Conservation (phyloP, 2,888 invertebrate genomes). For the Drosophila heteroneura region DNA sequence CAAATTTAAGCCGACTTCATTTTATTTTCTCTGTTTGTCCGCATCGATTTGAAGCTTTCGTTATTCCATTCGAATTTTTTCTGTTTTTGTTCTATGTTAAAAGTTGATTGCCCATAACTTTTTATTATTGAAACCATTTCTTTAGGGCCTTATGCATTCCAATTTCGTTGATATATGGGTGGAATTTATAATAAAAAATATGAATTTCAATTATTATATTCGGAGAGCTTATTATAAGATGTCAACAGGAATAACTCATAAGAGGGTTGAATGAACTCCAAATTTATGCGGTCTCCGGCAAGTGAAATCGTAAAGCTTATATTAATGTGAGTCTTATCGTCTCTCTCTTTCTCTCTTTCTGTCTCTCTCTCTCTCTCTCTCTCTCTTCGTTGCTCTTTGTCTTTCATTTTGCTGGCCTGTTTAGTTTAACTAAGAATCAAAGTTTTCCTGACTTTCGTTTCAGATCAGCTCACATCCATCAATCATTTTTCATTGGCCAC, state of each 20-base stretch:
- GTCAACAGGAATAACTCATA: neutral
- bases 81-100: neutral
- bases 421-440: constrained; percentile 68
- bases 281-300: constrained; percentile 10
- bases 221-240: constrained; percentile 1
- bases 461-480: constrained; percentile 66
- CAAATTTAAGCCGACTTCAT: neutral
- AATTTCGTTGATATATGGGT: constrained; percentile 9
- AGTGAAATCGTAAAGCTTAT: constrained; percentile 17
- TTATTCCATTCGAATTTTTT: neutral
- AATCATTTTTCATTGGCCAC: constrained; percentile 60
- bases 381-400: neutral
- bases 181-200: constrained; percentile 1
- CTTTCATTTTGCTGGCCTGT: neutral
- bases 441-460: constrained; percentile 47
- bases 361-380: neutral
- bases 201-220: constrained; percentile 12
- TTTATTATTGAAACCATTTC: constrained; percentile 6
- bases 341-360: neutral
- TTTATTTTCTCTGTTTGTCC: neutral
- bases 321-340: constrained; percentile 11
- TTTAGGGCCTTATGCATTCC: neutral
- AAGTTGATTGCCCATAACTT: neutral
- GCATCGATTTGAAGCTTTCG: neutral
- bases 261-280: constrained; percentile 39